A percentile compares a stretch with the other conserved stretches of the same genome.
phyloP scores from a whole-genome alignment of 2,113 vertebrate genomes.

The Probosciger aterrimus region DNA sequence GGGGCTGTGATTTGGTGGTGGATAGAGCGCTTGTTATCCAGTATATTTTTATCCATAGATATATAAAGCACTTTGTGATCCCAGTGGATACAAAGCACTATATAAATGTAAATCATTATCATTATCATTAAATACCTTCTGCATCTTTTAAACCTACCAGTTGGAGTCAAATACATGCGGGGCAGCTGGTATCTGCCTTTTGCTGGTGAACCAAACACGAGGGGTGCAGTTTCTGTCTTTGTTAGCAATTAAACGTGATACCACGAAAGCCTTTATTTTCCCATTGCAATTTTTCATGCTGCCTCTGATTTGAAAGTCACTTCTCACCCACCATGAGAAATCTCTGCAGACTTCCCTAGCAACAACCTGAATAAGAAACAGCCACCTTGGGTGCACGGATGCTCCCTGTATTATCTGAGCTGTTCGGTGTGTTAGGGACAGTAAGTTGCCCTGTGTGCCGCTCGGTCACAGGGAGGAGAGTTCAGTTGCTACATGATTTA shows the following conservation, averaged over 20 bases:
- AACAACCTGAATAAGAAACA: background rate
- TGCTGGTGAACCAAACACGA: background rate
- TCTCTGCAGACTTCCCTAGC: background rate
- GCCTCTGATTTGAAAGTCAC: slow-evolving; percentile 4
- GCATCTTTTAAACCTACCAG: slow-evolving; percentile 27
- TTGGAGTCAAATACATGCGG: background rate
- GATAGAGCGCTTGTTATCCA: slow-evolving; percentile 10
- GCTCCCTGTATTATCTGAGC: accelerated
- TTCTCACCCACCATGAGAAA: background rate
- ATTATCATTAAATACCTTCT: slow-evolving; percentile 64
- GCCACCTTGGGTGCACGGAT: accelerated
- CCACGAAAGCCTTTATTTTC: background rate
- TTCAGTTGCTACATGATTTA: background rate
- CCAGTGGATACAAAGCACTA: slow-evolving; percentile 15
- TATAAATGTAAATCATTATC: slow-evolving; percentile 65
- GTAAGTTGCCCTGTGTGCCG: background rate
- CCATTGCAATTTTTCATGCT: background rate
- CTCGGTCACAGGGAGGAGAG: background rate
- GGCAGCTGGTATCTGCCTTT: slow-evolving; percentile 4
- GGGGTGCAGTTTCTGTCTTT: background rate
- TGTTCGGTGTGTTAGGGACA: accelerated
- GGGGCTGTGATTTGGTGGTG: slow-evolving; percentile 6
- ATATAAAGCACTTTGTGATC: slow-evolving; percentile 37
- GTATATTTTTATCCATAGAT: slow-evolving; percentile 29
- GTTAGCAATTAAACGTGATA: slow-evolving; percentile 21